A percentile compares a stretch with the other conserved stretches of the same genome.
These are phyloP conservation scores for Pangasius sanitwongsei DNA, from an alignment of 2,797 vertebrate genomes.

Conservation along the genomic window DNA sequence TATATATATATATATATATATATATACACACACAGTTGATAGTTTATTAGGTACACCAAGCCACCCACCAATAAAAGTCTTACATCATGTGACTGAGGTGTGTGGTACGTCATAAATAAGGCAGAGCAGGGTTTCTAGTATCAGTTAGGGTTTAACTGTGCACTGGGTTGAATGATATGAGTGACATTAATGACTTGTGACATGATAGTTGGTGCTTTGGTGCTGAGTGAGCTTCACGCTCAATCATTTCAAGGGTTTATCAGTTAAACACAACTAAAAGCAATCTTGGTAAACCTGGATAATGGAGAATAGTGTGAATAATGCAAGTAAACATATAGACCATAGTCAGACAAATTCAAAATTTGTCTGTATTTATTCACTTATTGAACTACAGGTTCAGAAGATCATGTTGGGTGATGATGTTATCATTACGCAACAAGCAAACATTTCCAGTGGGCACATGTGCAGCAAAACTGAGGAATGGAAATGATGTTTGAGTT, in stretches of 20 bases:
- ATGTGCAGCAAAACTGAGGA: background rate
- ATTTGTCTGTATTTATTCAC: background rate
- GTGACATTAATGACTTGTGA: slow-evolving; percentile 4
- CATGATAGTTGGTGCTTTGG: background rate
- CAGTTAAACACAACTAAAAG: background rate
- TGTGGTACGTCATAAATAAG: background rate
- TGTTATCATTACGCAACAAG: background rate
- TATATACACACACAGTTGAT: background rate
- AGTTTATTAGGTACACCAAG: background rate
- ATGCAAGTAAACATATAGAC: background rate
- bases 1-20: background rate
- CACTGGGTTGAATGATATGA: background rate
- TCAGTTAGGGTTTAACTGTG: background rate
- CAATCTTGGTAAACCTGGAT: background rate
- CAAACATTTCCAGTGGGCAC: background rate
- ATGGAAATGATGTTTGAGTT: background rate
- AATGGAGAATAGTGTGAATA: background rate
- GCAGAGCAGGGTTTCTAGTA: background rate
- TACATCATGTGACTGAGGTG: background rate
- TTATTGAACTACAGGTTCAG: background rate
- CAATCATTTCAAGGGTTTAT: background rate
- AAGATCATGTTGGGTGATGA: background rate
- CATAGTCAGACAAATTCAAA: background rate
- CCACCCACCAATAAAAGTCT: background rate
- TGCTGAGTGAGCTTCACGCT: background rate